phyloP scores from a whole-genome alignment of 2,113 vertebrate genomes.

The Hiodon tergisus region DNA sequence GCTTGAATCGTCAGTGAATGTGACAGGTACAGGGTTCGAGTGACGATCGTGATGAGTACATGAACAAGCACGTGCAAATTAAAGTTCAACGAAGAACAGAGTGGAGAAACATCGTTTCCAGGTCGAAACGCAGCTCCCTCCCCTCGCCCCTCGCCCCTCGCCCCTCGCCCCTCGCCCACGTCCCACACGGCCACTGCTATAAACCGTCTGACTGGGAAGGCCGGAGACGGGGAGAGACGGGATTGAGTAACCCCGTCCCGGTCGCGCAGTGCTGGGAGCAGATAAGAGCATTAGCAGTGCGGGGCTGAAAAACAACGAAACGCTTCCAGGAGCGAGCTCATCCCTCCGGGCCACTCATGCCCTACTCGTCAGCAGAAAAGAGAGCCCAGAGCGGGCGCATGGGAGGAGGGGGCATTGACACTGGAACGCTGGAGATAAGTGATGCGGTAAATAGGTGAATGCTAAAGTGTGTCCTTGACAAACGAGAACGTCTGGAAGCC shows the following conservation, averaged over 20 bases:
- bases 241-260: neutral
- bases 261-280: conserved; percentile 27
- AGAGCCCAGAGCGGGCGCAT: conserved; percentile 10
- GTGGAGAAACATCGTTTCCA: too few species aligned
- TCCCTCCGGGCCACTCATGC: conserved; percentile 21
- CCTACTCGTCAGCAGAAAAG: conserved; percentile 18
- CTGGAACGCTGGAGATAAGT: conserved; percentile 26
- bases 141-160: too few species aligned
- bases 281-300: conserved; percentile 41
- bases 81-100: too few species aligned
- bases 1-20: too few species aligned
- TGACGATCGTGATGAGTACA: too few species aligned
- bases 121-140: too few species aligned
- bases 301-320: conserved; percentile 28
- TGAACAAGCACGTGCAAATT: too few species aligned
- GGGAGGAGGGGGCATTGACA: conserved; percentile 25
- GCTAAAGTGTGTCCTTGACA: conserved; percentile 4
- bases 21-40: too few species aligned
- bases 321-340: conserved; percentile 27
- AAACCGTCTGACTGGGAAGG: neutral
- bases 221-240: neutral
- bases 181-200: too few species aligned
- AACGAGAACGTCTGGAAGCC: neutral
- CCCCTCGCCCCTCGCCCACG: too few species aligned
- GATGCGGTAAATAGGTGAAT: neutral